Evolutionary conservation across 2,888 invertebrate species (phyloP).

Genomic region (Dichetophora obliterata): DNA sequence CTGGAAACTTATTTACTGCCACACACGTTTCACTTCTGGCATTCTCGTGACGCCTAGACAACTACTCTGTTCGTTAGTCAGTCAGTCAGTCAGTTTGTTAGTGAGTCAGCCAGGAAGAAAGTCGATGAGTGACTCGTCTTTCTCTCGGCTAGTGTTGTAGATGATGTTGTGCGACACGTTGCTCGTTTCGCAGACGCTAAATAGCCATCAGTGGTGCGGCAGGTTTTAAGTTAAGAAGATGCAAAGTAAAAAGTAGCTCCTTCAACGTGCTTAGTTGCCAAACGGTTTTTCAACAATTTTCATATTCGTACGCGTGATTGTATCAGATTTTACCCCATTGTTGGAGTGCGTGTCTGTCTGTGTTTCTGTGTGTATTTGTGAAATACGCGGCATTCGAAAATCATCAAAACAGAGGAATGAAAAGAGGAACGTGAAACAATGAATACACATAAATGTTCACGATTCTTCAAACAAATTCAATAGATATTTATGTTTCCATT

Average conservation of each 20-base stretch:
- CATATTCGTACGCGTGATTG: not conserved
- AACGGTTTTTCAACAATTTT: not conserved
- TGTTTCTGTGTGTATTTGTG: not conserved
- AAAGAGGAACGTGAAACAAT: not conserved
- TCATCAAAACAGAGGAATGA: conserved; percentile 3
- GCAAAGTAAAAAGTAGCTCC: not conserved
- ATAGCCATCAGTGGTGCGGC: not conserved
- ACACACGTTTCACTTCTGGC: not conserved
- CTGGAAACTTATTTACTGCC: not conserved
- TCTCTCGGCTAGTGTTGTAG: not conserved
- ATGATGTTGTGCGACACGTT: not conserved
- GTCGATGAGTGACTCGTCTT: not conserved
- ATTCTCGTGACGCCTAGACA: not conserved
- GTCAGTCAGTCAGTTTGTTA: not conserved
- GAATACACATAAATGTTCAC: not conserved
- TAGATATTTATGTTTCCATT: not conserved
- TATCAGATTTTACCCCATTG: not conserved
- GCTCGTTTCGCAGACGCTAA: not conserved
- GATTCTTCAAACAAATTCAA: too few species aligned
- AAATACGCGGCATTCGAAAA: not conserved
- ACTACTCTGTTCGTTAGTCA: not conserved
- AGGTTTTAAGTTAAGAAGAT: not conserved
- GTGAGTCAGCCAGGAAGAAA: not conserved
- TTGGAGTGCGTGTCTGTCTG: not conserved
- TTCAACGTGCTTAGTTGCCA: not conserved